Conservation (phyloP, 1,140 invertebrate species). For the Idris sp. region DNA sequence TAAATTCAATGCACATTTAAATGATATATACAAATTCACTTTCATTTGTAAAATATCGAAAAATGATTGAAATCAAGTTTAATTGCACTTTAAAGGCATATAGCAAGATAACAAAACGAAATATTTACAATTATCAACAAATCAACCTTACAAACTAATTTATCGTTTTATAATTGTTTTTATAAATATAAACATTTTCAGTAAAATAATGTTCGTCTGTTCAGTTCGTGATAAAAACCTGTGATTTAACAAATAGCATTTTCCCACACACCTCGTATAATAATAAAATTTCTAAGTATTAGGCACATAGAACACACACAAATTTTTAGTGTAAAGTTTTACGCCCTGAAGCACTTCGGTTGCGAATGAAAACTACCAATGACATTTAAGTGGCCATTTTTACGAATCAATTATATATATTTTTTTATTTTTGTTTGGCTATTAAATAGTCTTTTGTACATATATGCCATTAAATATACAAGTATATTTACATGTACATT, state of each 20-base stretch:
- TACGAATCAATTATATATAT: constrained; percentile 8
- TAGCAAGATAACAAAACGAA: neutral
- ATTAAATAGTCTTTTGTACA: constrained; percentile 26
- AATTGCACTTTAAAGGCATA: neutral
- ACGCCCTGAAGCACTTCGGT: constrained; percentile 25
- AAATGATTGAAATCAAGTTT: too few species aligned
- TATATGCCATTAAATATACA: constrained; percentile 27
- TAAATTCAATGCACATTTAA: too few species aligned
- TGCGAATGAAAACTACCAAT: constrained; percentile 14
- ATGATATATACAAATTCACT: too few species aligned
- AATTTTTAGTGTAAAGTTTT: constrained; percentile 25
- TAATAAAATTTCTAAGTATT: constrained; percentile 52
- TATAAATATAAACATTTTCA: too few species aligned
- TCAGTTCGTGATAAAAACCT: constrained; percentile 12
- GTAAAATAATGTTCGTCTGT: constrained; percentile 27
- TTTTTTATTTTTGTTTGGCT: neutral
- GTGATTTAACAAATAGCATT: constrained; percentile 11
- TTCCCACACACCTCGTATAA: constrained; percentile 14
- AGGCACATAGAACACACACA: constrained; percentile 57
- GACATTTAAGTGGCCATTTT: constrained; percentile 8
- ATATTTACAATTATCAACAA: neutral
- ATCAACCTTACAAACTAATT: neutral
- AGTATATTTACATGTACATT: constrained; percentile 38
- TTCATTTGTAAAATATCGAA: too few species aligned
- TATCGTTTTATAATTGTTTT: neutral